Conservation (phyloP, 2,797 vertebrate species). For the Darevskia nairensis region DNA sequence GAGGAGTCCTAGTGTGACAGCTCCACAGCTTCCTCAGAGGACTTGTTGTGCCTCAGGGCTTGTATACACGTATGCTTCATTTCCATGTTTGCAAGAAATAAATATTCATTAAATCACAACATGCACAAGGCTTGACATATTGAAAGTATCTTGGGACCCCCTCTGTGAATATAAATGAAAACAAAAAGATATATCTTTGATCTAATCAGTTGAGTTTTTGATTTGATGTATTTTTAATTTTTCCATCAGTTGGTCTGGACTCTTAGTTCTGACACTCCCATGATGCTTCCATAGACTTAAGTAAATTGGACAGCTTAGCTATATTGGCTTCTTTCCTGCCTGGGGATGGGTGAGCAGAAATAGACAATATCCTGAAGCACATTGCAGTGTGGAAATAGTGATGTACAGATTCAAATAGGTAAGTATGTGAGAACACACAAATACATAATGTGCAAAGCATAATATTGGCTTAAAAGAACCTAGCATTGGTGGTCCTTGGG, state of each 20-base stretch:
- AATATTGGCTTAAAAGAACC: slow-evolving; percentile 9
- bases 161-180: slow-evolving; percentile 40
- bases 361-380: neutral
- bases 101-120: slow-evolving; percentile 33
- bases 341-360: neutral
- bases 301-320: slow-evolving; percentile 38
- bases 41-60: slow-evolving; percentile 52
- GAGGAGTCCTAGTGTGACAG: slow-evolving; percentile 27
- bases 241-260: slow-evolving; percentile 29
- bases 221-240: slow-evolving; percentile 62
- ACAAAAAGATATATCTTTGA: slow-evolving; percentile 36
- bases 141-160: slow-evolving; percentile 15
- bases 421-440: neutral
- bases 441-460: neutral
- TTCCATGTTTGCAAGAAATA: slow-evolving; percentile 1
- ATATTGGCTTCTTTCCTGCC: slow-evolving; percentile 33
- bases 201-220: slow-evolving; percentile 44
- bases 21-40: slow-evolving; percentile 16
- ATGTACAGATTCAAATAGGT: neutral
- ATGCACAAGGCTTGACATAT: slow-evolving; percentile 20
- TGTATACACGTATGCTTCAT: slow-evolving; percentile 29
- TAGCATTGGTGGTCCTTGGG: too few relatives aligned
- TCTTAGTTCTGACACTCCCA: slow-evolving; percentile 38
- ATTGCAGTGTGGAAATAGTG: neutral
- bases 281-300: slow-evolving; percentile 39